Conservation (phyloP, 2,888 invertebrate genomes). For the Stomorhina lunata region DNA sequence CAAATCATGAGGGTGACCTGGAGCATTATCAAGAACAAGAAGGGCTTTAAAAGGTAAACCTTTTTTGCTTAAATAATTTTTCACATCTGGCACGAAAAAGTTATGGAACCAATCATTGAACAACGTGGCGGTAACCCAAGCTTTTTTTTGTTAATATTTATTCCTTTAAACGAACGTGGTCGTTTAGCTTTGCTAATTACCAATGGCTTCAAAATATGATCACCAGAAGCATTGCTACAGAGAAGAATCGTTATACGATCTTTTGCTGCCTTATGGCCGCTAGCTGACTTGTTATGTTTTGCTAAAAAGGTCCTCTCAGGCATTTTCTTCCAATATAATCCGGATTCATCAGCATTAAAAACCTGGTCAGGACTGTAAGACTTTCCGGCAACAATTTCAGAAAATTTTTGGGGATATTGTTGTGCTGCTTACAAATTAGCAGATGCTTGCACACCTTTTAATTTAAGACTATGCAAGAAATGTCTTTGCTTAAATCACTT, state of each 20-base stretch:
- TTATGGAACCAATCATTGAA: conserved; percentile 67
- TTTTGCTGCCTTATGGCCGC: conserved; percentile 68
- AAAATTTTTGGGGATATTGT: conserved; percentile 60
- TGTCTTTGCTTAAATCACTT: conserved; percentile 63
- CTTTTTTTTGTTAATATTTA: conserved; percentile 67
- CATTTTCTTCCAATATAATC: conserved; percentile 72
- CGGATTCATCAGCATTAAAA: conserved; percentile 71
- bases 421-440: conserved; percentile 64
- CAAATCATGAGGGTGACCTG: conserved; percentile 58
- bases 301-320: conserved; percentile 72
- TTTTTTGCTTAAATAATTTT: conserved; percentile 52
- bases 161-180: conserved; percentile 69
- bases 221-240: conserved; percentile 68
- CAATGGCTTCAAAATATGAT: conserved; percentile 68
- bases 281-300: too few species aligned
- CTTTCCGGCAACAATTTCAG: conserved; percentile 69
- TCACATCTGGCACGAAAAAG: conserved; percentile 65
- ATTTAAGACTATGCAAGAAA: conserved; percentile 67
- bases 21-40: too few species aligned
- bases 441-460: conserved; percentile 66
- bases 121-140: conserved; percentile 66
- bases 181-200: conserved; percentile 69
- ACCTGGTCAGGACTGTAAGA: conserved; percentile 70
- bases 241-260: conserved; percentile 70
- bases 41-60: conserved; percentile 62